phyloP scores from a whole-genome alignment of 1,140 invertebrate species.

The Drosophila kikkawai region DNA sequence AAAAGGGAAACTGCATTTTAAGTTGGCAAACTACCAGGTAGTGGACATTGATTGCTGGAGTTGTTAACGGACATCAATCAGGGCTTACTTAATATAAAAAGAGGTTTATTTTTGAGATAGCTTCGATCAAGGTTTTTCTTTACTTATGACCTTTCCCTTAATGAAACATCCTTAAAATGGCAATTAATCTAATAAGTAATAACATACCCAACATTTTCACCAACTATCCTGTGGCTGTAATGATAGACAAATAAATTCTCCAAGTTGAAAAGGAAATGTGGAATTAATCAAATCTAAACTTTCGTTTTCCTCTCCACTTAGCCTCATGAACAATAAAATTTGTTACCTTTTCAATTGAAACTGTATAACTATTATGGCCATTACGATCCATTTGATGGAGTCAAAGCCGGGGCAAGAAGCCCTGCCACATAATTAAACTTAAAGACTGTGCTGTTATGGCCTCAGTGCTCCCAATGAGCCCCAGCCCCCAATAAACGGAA shows the following conservation, averaged over 20 bases:
- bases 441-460: conserved; percentile 66
- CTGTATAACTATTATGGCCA: conserved; percentile 48
- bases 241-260: background rate
- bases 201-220: background rate
- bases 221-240: too few relatives aligned
- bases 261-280: conserved; percentile 13
- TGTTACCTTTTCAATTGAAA: conserved; percentile 62
- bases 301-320: conserved; percentile 14
- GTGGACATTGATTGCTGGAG: conserved; percentile 18
- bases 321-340: conserved; percentile 45
- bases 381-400: conserved; percentile 39
- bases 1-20: conserved; percentile 12
- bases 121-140: background rate
- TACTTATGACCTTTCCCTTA: background rate
- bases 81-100: background rate
- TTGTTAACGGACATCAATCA: conserved; percentile 16
- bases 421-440: conserved; percentile 74
- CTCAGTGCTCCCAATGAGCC: conserved; percentile 65
- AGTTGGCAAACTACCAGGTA: conserved; percentile 1
- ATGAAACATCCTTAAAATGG: background rate
- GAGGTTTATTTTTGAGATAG: background rate
- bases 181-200: background rate
- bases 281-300: conserved; percentile 28
- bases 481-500: conserved; percentile 56
- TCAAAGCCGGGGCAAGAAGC: conserved; percentile 35